phyloP scores from a whole-genome alignment of 2,888 invertebrate genomes.

The Neoascia interrupta region DNA sequence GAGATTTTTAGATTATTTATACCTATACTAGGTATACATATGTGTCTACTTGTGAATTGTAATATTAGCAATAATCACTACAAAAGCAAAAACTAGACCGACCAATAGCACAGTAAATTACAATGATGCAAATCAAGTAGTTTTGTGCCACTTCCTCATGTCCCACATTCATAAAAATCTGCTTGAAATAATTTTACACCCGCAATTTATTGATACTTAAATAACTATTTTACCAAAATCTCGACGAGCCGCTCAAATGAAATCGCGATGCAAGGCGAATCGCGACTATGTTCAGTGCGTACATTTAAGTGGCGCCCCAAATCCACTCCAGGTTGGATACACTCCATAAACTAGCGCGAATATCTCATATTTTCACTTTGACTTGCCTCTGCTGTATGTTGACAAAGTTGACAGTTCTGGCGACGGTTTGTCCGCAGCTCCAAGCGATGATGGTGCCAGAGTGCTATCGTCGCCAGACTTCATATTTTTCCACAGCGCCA shows the following conservation, averaged over 20 bases:
- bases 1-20: too few relatives aligned
- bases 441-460: conserved; percentile 12
- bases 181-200: conserved; percentile 28
- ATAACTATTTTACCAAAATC: too few relatives aligned
- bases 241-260: too few relatives aligned
- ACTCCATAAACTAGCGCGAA: conserved; percentile 55
- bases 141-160: too few relatives aligned
- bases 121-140: too few relatives aligned
- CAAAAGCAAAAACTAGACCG: too few relatives aligned
- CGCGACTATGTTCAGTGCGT: conserved; percentile 32
- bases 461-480: conserved; percentile 8
- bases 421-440: conserved; percentile 24
- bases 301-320: conserved; percentile 53
- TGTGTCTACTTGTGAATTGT: too few relatives aligned
- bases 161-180: too few relatives aligned
- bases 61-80: too few relatives aligned
- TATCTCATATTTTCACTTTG: conserved; percentile 54
- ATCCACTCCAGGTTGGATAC: conserved; percentile 43
- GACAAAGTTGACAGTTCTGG: conserved; percentile 59
- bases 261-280: conserved; percentile 7
- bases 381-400: conserved; percentile 45
- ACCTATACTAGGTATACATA: too few relatives aligned
- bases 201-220: conserved; percentile 66
- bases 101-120: too few relatives aligned
- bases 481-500: conserved; percentile 28